Evolutionary conservation across 1,140 invertebrate species (phyloP).

Genomic region (Euborellia annulipes): DNA sequence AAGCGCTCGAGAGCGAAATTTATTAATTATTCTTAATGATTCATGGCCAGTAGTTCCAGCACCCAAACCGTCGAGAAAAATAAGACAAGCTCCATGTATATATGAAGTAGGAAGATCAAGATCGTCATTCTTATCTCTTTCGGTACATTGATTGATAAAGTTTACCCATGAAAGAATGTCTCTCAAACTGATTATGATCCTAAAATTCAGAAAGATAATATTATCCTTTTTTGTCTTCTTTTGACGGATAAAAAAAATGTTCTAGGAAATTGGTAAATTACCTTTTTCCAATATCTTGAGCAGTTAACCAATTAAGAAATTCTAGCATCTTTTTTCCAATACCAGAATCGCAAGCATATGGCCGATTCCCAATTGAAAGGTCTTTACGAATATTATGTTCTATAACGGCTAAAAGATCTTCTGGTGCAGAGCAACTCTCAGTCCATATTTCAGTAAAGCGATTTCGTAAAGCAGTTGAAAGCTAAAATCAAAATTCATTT

Average conservation of each 20-base stretch:
- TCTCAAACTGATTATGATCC: conserved; percentile 67
- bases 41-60: conserved; percentile 45
- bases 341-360: conserved; percentile 33
- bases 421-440: conserved; percentile 42
- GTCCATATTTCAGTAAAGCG: conserved; percentile 99
- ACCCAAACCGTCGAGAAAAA: conserved; percentile 82
- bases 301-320: conserved; percentile 65
- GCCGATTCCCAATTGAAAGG: conserved; percentile 33
- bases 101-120: conserved; percentile 47
- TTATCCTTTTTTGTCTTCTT: too few relatives aligned
- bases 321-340: conserved; percentile 54
- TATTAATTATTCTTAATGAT: conserved; percentile 21
- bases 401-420: conserved; percentile 64
- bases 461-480: conserved; percentile 94
- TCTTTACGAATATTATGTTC: conserved; percentile 43
- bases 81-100: conserved; percentile 76
- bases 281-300: conserved; percentile 53
- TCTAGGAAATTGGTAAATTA: too few relatives aligned
- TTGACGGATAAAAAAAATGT: too few relatives aligned
- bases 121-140: conserved; percentile 16
- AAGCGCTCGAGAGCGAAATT: too few relatives aligned
- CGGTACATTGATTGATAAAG: conserved; percentile 62
- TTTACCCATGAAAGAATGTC: conserved; percentile 87
- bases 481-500: conserved; percentile 23
- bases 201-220: too few relatives aligned